Conservation (phyloP, 2,113 vertebrate genomes). For the Dicentrarchus labrax region DNA sequence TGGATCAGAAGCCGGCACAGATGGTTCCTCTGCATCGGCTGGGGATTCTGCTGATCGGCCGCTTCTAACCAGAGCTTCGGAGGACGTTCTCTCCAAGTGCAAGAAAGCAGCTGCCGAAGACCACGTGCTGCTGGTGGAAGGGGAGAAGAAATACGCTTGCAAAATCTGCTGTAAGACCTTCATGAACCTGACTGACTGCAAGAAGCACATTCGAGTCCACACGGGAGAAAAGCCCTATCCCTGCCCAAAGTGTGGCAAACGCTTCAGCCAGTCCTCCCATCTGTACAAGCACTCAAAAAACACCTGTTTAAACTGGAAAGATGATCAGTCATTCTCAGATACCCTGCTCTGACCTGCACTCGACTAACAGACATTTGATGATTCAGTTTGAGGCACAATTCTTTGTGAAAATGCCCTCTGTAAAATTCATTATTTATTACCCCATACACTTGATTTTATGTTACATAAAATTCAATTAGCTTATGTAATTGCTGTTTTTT, state of each 20-base stretch:
- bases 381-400: neutral
- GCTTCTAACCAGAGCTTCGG: slow-evolving; percentile 91
- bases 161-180: slow-evolving; percentile 99
- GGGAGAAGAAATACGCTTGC: slow-evolving; percentile 96
- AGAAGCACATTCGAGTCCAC: slow-evolving; percentile 97
- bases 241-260: slow-evolving; percentile 95
- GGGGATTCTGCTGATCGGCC: slow-evolving; percentile 75
- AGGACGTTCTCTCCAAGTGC: slow-evolving; percentile 95
- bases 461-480: neutral
- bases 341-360: slow-evolving; percentile 83
- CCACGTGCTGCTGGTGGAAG: slow-evolving; percentile 95
- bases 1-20: slow-evolving; percentile 62
- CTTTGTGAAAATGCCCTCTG: neutral
- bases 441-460: neutral
- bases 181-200: slow-evolving; percentile 95
- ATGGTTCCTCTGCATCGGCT: slow-evolving; percentile 69
- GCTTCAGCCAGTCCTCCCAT: slow-evolving; percentile 98
- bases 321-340: slow-evolving; percentile 85
- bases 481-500: neutral
- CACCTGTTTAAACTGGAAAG: slow-evolving; percentile 95
- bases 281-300: slow-evolving; percentile 98
- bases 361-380: neutral
- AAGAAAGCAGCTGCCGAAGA: slow-evolving; percentile 97
- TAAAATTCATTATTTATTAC: slow-evolving; percentile 9
- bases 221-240: slow-evolving; percentile 96